Evolutionary conservation across 1,140 invertebrate species (phyloP).

Genomic region (Eciton burchellii): DNA sequence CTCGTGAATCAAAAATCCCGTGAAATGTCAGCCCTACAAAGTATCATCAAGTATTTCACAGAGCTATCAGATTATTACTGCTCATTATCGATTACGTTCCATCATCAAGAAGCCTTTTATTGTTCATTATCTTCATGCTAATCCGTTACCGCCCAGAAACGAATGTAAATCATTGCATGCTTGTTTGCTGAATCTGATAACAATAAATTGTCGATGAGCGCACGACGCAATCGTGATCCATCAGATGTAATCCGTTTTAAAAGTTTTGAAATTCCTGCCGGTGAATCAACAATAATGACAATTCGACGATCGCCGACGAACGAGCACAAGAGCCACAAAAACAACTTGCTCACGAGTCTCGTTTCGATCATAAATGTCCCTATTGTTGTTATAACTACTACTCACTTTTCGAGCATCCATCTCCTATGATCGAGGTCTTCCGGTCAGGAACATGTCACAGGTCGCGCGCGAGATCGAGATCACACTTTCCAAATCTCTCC

Average conservation of each 20-base stretch:
- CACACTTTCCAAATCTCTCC: conserved; percentile 43
- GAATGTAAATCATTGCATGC: not conserved
- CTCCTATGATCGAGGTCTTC: conserved; percentile 44
- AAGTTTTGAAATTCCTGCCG: not conserved
- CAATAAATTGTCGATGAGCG: not conserved
- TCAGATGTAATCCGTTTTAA: not conserved
- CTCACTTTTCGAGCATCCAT: conserved; percentile 83
- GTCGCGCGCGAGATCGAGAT: conserved; percentile 6
- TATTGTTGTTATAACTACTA: conserved; percentile 61
- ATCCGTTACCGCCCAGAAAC: not conserved
- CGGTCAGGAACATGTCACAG: conserved; percentile 65
- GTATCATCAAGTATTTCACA: too few relatives aligned
- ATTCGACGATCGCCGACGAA: not conserved
- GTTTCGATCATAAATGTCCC: conserved; percentile 5
- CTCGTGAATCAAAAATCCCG: too few relatives aligned
- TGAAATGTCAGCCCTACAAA: too few relatives aligned
- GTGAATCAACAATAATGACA: not conserved
- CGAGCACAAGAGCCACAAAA: too few relatives aligned
- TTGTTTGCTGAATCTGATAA: conserved; percentile 6
- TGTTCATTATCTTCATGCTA: too few relatives aligned
- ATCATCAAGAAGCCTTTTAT: too few relatives aligned
- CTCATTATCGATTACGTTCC: too few relatives aligned
- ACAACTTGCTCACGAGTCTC: not conserved
- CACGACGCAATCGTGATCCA: not conserved
- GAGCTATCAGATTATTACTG: too few relatives aligned